These are phyloP conservation scores for Gorilla gorilla DNA, from an alignment of 2,113 vertebrate species.

Conservation along the genomic window DNA sequence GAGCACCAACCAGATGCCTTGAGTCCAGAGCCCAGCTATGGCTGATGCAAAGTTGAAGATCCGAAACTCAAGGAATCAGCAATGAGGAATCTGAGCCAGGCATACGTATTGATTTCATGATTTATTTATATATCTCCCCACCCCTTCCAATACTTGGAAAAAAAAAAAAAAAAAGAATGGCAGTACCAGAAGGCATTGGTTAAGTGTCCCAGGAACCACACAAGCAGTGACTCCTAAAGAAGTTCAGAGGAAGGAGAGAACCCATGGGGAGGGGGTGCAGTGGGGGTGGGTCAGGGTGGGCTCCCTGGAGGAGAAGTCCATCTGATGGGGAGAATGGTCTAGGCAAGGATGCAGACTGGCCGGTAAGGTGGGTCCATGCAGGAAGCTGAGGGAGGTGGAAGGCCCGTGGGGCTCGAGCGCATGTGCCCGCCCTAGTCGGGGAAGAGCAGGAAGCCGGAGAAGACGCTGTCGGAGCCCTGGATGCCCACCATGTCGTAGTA, in stretches of 20 bases:
- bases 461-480: conserved; percentile 82
- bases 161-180: neutral
- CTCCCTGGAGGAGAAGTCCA: conserved; percentile 30
- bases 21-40: neutral
- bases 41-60: neutral
- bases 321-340: neutral
- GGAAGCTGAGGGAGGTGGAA: neutral
- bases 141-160: neutral
- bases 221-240: neutral
- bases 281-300: neutral
- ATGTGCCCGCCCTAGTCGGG: conserved; percentile 77
- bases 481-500: conserved; percentile 88
- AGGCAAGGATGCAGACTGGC: rapidly evolving
- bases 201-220: neutral
- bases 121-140: conserved; percentile 51
- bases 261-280: neutral
- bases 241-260: neutral
- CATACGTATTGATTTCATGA: neutral
- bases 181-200: neutral
- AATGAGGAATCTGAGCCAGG: neutral
- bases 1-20: neutral
- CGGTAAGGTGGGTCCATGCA: rapidly evolving
- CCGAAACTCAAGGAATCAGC: neutral
- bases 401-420: rapidly evolving
- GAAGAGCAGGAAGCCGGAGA: conserved; percentile 91